Evolutionary conservation across 2,113 vertebrate genomes (phyloP), one percentile per base, ranked within the genome.

Genomic region (Polyodon spathula): DNA sequence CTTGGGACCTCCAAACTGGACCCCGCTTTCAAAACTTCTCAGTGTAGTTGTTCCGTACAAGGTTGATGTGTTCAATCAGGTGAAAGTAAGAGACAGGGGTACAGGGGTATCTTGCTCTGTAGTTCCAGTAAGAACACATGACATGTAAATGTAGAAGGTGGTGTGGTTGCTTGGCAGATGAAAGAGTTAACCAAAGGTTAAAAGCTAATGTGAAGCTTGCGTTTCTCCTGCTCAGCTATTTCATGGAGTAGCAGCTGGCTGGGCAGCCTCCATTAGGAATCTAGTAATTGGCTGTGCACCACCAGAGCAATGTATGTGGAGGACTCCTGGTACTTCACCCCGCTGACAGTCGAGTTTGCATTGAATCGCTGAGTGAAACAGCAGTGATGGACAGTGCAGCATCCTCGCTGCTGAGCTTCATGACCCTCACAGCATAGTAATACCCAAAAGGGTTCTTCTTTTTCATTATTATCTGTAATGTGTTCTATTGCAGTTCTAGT

Each of bases 271-370:
- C 0, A 2, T 51, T 51, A 59, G 51, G 37, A 6, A 2, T 6
- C 1, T 2, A 16, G 59, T 12, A 16, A 40, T 60, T 58, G 39
- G 40, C 38, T 52, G 5, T 60, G 54, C 37, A 38, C 65, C 4
- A 40, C 54, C 44, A 52, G 44, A 63, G 37, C 41, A 14, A 62
- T 57, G 42, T 54, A 37, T 5, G 11, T 41, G 58, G 27, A 63
- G 39, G 51, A 37, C 37, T 8, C 15, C 17, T 38, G 40, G 37
- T 17, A 4, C 3, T 39, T 58, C 37, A 63, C 7, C 27, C 27
- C 64, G 59, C 60, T 66, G 44, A 37, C 38, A 38, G 44, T 39
- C 72, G 54, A 4, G 6, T 73, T 63, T 60, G 40, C 41, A 46
- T 58, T 67, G 41, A 48, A 27, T 55, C n/a, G 1, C 52, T 63